Base-by-base conservation (phyloP, 2,888 invertebrate genomes). In the Gibbula magus region DNA sequence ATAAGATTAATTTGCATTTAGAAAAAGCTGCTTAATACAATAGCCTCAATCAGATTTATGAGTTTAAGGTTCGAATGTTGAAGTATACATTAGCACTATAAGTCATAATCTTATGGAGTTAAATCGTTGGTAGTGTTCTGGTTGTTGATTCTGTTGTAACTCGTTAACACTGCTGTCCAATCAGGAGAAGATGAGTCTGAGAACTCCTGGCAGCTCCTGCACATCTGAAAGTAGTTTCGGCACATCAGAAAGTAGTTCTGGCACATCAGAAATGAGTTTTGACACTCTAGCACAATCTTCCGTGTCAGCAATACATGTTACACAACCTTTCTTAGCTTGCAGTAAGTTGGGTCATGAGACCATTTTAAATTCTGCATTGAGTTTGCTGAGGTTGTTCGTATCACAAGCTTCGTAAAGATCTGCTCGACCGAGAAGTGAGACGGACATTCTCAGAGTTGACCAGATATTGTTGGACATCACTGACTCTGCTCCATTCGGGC, bases 391-490 rank as follows among this genome's bases (percentile, higher is more conserved):
- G 84, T 93, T 92, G 61, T 94, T 94, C 66, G 92, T 91, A 89
- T 95, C 95, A 88, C 95, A 94, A 56, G 94, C 93, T 75, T 93
- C 93, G 82, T 94, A 93, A 32, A 95, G 92, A 85, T 95, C 94
- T 54, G 93, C 92, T 82, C 94, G 93, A 81, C 95, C 94, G 95
- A 98, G 95, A 83, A 98, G 94, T 4, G 97, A 96, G 32, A 94
- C 94, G 54, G 97, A 96, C 95, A 98, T 96, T 90, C 97, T 95
- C 78, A 99, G 94, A 0, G 98, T 98, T 76, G 96, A 96, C 99
- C 99, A 99, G 92, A 99, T 98, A 56, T 96, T 96, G 86, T 97
- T 96, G 0, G 98, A 98, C 96, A 96, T 96, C 82, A 94, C 91
- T 13, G 90, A 84, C 53, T 90, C 88, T n/a, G 89, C 88, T 16